These are phyloP conservation scores for Pituophis catenifer DNA, from an alignment of 2,113 vertebrate genomes.

Conservation along the genomic window DNA sequence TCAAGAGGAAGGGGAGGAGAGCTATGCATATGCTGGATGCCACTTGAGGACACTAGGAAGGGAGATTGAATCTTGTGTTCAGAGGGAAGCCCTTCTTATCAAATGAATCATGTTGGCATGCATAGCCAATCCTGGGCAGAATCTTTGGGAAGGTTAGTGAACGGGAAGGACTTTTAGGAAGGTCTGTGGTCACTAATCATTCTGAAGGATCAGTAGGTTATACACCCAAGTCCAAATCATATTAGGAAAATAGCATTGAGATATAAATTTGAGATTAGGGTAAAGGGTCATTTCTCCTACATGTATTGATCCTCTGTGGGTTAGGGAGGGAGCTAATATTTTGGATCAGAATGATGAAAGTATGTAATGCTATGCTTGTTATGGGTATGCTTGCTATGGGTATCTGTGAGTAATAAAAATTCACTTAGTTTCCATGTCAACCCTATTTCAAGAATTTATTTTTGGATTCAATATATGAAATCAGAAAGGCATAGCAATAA, in stretches of 20 bases:
- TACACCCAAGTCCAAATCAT: neutral
- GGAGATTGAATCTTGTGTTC: neutral
- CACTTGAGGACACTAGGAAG: neutral
- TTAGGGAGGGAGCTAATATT: neutral
- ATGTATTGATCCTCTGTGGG: neutral
- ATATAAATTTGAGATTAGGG: neutral
- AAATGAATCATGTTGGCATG: neutral
- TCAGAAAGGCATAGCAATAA: neutral
- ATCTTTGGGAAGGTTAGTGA: neutral
- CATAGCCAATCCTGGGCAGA: neutral
- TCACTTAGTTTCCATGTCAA: neutral
- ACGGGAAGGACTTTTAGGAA: neutral
- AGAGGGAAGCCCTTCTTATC: neutral
- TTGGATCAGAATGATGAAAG: neutral
- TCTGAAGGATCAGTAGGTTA: neutral
- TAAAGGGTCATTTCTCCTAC: neutral
- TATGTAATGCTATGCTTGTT: neutral
- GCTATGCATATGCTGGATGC: neutral
- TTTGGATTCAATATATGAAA: neutral
- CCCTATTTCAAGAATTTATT: neutral
- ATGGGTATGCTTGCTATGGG: neutral
- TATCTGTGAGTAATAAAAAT: neutral
- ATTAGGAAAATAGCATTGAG: neutral
- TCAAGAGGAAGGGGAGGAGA: neutral
- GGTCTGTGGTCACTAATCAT: neutral